Evolutionary conservation across 2,888 invertebrate species (phyloP).

Genomic region (Unio pictorum): DNA sequence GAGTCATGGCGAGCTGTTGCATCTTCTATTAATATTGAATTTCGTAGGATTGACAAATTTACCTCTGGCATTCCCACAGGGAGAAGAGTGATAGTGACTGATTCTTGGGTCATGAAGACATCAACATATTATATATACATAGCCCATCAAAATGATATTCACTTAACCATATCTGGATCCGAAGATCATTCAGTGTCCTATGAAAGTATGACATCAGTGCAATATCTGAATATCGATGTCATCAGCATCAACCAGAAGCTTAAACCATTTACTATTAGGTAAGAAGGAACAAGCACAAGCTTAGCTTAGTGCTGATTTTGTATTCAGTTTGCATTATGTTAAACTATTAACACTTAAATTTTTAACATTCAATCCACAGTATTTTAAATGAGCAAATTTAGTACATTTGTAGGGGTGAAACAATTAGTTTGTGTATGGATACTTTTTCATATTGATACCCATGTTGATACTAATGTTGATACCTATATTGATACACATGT

Average conservation of each 20-base stretch:
- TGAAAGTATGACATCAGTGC: conserved; percentile 80
- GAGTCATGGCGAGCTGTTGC: conserved; percentile 80
- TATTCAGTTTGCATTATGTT: neutral
- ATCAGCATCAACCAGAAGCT: conserved; percentile 57
- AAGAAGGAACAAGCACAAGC: conserved; percentile 77
- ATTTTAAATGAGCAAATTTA: too few relatives aligned
- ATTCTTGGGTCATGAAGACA: conserved; percentile 90
- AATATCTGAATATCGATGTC: conserved; percentile 87
- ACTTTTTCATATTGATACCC: too few relatives aligned
- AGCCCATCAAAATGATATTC: conserved; percentile 84
- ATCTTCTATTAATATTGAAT: conserved; percentile 82
- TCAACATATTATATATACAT: conserved; percentile 82
- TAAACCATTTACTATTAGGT: conserved; percentile 67
- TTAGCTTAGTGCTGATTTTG: neutral
- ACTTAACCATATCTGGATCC: conserved; percentile 82
- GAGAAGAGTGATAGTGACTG: conserved; percentile 75
- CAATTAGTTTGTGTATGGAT: too few relatives aligned
- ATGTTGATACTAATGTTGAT: too few relatives aligned
- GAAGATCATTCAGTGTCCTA: conserved; percentile 76
- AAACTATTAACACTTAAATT: neutral
- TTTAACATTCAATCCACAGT: too few relatives aligned
- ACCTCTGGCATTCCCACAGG: conserved; percentile 64
- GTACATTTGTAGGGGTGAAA: too few relatives aligned
- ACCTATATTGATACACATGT: too few relatives aligned
- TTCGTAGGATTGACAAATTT: conserved; percentile 76